Conservation (phyloP, 2,888 invertebrate genomes). For the Sympetrum striolatum region DNA sequence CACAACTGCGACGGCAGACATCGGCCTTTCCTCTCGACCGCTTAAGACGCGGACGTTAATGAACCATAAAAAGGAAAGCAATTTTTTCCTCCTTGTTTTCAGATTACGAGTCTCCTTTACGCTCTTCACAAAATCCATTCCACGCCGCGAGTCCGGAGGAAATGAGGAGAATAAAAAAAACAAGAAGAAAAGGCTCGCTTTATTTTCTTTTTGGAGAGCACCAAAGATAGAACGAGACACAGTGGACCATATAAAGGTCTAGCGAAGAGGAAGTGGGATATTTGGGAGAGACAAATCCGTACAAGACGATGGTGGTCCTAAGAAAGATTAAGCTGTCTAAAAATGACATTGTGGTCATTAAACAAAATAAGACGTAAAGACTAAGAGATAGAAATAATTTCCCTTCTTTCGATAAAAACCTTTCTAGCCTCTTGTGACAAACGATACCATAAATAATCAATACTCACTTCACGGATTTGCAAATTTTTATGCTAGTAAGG, state of each 20-base stretch:
- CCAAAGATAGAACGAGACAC: neutral
- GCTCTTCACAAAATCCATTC: neutral
- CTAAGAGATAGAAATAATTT: no score
- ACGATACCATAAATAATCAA: no score
- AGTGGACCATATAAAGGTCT: neutral
- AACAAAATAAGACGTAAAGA: no score
- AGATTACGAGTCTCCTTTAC: neutral
- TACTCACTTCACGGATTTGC: no score
- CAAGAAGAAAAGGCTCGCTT: neutral
- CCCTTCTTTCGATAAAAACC: no score
- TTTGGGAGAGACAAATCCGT: neutral
- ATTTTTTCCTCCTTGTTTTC: neutral
- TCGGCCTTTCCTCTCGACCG: neutral
- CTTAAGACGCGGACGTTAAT: neutral
- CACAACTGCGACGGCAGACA: neutral
- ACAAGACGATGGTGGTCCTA: neutral
- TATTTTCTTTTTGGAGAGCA: neutral
- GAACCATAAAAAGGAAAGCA: neutral
- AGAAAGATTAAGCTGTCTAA: neutral
- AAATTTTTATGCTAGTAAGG: no score
- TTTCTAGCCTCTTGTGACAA: no score
- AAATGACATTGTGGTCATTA: neutral
- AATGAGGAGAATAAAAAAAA: neutral
- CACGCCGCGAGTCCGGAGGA: neutral
- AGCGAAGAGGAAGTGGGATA: neutral